These are phyloP conservation scores for Sus cebifrons DNA, from an alignment of 2,797 vertebrate genomes.

Conservation along the genomic window DNA sequence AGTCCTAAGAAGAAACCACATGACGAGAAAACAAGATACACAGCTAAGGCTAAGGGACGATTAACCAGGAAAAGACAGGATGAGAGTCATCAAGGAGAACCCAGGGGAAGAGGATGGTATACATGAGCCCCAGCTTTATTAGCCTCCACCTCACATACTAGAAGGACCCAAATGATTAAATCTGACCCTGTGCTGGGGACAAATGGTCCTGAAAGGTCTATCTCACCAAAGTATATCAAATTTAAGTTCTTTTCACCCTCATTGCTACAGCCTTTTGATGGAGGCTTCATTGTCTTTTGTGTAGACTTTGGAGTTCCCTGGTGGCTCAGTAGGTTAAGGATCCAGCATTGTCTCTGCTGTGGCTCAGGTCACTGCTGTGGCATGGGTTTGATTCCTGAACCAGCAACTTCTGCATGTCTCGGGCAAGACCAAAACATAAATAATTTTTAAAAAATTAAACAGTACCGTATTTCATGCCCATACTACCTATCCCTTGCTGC, in stretches of 20 bases:
- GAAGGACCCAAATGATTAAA: neutral
- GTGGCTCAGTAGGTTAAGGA: too few relatives aligned
- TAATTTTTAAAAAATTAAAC: neutral
- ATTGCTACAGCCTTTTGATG: neutral
- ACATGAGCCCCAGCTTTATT: neutral
- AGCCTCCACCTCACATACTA: neutral
- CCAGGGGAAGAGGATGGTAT: fast-evolving
- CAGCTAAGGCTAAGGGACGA: neutral
- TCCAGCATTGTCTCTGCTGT: too few relatives aligned
- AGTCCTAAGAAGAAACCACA: neutral
- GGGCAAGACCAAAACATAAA: too few relatives aligned
- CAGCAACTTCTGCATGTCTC: too few relatives aligned
- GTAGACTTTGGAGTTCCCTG: neutral
- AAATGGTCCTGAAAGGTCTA: neutral
- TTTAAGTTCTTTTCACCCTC: neutral
- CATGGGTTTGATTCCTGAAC: too few relatives aligned
- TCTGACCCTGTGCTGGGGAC: neutral
- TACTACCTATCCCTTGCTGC: neutral
- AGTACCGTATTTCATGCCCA: neutral
- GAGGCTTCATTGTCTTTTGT: neutral
- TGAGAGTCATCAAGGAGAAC: neutral
- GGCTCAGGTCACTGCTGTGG: too few relatives aligned
- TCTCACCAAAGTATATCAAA: neutral
- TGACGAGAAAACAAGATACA: neutral
- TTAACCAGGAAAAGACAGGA: neutral